Evolutionary conservation across 2,113 vertebrate genomes (phyloP).

Genomic region (Psephotus haematonotus): DNA sequence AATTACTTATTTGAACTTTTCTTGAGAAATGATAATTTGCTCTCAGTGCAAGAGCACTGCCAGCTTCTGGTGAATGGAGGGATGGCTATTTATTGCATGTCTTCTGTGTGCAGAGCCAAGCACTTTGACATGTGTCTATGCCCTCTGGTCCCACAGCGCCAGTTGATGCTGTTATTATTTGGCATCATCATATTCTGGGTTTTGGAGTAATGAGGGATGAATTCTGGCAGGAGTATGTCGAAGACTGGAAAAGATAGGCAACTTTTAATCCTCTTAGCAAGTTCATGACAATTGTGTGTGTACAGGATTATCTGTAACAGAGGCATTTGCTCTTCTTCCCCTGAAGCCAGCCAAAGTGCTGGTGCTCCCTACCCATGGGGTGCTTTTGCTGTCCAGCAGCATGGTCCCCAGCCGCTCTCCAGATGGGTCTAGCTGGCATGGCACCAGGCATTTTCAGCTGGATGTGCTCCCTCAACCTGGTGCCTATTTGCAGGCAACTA

Average conservation of each 20-base stretch:
- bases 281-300: not conserved
- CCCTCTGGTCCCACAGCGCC: rapidly evolving
- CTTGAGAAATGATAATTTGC: not conserved
- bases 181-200: not conserved
- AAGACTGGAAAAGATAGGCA: not conserved
- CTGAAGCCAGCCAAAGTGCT: rapidly evolving
- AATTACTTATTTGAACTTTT: not conserved
- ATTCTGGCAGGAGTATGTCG: not conserved
- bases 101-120: not conserved
- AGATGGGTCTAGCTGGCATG: rapidly evolving
- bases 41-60: not conserved
- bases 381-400: too few species aligned
- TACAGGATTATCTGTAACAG: rapidly evolving
- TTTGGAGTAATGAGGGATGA: not conserved
- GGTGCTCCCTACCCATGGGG: not conserved
- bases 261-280: not conserved
- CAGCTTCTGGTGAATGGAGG: not conserved
- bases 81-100: rapidly evolving
- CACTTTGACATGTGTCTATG: not conserved
- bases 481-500: not conserved
- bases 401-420: too few species aligned
- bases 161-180: not conserved
- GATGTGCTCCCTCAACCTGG: not conserved
- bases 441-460: not conserved
- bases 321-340: not conserved